phyloP scores from a whole-genome alignment of 2,888 invertebrate species.

The Chrysopilus asiliformis region DNA sequence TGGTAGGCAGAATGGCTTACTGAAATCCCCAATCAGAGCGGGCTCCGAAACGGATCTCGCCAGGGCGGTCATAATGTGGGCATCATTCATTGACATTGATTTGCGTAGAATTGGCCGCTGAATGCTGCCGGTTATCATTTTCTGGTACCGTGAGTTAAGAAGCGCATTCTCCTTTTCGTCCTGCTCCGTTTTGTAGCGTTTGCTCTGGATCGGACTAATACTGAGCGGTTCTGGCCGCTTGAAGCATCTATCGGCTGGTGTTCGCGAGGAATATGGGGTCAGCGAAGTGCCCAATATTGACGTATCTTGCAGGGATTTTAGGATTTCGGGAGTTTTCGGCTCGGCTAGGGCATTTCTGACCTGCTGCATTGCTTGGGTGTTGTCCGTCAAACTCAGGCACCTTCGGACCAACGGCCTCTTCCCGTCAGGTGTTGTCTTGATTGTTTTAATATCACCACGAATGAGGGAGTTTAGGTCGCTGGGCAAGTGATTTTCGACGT shows the following conservation, averaged over 20 bases:
- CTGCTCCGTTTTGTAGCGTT: slow-evolving; percentile 34
- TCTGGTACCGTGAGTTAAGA: slow-evolving; percentile 4
- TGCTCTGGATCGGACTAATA: slow-evolving; percentile 36
- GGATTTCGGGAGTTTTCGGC: slow-evolving; percentile 28
- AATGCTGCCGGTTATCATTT: slow-evolving; percentile 8
- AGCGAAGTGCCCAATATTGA: slow-evolving; percentile 12
- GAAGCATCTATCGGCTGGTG: slow-evolving; percentile 29
- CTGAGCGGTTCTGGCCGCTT: slow-evolving; percentile 56
- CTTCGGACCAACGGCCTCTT: slow-evolving; percentile 38
- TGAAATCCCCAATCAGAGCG: slow-evolving; percentile 76
- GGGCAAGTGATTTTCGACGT: slow-evolving; percentile 38
- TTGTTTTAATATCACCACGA: slow-evolving; percentile 39
- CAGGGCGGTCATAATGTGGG: slow-evolving; percentile 54
- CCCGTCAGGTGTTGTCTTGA: slow-evolving; percentile 34
- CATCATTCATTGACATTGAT: slow-evolving; percentile 65
- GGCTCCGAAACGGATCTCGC: slow-evolving; percentile 54
- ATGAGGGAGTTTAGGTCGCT: slow-evolving; percentile 45
- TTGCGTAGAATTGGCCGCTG: slow-evolving; percentile 41
- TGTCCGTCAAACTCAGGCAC: slow-evolving; percentile 39
- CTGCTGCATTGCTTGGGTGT: slow-evolving; percentile 17
- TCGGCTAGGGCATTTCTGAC: slow-evolving; percentile 39
- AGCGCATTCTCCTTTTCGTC: slow-evolving; percentile 9
- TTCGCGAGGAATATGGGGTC: slow-evolving; percentile 19
- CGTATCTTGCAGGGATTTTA: slow-evolving; percentile 24
- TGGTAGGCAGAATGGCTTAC: slow-evolving; percentile 58